Conservation (phyloP, 2,888 invertebrate genomes). For the Embidobia sp. region DNA sequence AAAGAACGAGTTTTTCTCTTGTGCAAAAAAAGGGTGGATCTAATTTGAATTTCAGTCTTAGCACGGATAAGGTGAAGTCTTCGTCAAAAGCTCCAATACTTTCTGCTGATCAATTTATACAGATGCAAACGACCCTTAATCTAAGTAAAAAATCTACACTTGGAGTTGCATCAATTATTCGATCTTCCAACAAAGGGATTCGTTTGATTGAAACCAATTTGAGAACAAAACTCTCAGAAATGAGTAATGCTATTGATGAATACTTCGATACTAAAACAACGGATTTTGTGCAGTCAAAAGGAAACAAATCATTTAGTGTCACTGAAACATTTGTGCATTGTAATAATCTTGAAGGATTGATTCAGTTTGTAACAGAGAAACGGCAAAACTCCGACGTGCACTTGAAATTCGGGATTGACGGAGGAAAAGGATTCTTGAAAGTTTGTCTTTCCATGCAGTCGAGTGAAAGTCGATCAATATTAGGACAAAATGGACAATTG, state of each 20-base stretch:
- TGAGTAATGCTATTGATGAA: conserved; percentile 13
- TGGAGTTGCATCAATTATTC: conserved; percentile 8
- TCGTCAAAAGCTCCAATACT: background rate
- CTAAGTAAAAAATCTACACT: conserved; percentile 15
- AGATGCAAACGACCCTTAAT: background rate
- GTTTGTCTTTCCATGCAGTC: conserved; percentile 26
- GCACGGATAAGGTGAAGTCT: background rate
- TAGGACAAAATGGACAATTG: too few relatives aligned
- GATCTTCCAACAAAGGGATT: background rate
- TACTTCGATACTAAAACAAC: conserved; percentile 3
- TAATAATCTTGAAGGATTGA: background rate
- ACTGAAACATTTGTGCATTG: conserved; percentile 3
- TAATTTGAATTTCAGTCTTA: too few relatives aligned
- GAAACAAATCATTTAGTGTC: background rate
- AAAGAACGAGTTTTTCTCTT: too few relatives aligned
- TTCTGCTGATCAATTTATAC: too few relatives aligned
- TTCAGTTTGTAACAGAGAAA: conserved; percentile 19
- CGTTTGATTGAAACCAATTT: conserved; percentile 26
- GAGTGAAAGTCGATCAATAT: too few relatives aligned
- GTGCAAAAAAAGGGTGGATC: too few relatives aligned
- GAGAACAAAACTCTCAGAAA: conserved; percentile 7
- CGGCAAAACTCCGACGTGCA: conserved; percentile 10
- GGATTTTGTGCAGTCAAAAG: background rate
- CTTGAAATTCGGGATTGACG: conserved; percentile 21
- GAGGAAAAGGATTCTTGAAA: conserved; percentile 23